phyloP scores from a whole-genome alignment of 2,113 vertebrate genomes.

The Pachycephala philippinensis region DNA sequence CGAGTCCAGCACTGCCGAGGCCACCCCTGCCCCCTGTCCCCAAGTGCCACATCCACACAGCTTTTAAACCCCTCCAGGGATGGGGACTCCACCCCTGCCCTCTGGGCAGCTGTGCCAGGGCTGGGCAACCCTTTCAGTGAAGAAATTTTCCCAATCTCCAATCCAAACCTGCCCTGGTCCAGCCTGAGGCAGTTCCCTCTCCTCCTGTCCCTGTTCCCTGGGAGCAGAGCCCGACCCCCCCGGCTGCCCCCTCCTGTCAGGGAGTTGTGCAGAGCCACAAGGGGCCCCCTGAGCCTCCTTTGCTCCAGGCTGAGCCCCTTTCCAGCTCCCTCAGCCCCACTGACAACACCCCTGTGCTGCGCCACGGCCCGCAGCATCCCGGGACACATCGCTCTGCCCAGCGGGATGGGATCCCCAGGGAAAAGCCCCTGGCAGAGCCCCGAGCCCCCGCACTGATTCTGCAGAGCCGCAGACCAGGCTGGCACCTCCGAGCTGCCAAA shows the following conservation, averaged over 20 bases:
- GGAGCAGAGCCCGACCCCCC: neutral
- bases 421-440: neutral
- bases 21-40: neutral
- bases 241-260: neutral
- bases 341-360: too few species aligned
- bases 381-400: neutral
- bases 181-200: neutral
- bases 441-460: neutral
- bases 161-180: neutral
- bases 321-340: neutral
- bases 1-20: neutral
- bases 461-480: neutral
- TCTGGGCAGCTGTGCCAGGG: neutral
- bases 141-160: neutral
- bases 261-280: neutral
- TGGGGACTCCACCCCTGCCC: neutral
- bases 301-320: neutral
- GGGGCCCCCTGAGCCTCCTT: neutral
- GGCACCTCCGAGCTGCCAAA: too few species aligned
- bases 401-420: neutral
- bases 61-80: neutral
- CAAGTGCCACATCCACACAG: neutral
- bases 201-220: neutral
- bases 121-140: accelerated
- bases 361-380: neutral